Percentiles rank a stretch among this genome's conserved stretches.
These are phyloP conservation scores for Craniophora ligustri DNA, from an alignment of 2,888 invertebrate species.

Conservation along the genomic window DNA sequence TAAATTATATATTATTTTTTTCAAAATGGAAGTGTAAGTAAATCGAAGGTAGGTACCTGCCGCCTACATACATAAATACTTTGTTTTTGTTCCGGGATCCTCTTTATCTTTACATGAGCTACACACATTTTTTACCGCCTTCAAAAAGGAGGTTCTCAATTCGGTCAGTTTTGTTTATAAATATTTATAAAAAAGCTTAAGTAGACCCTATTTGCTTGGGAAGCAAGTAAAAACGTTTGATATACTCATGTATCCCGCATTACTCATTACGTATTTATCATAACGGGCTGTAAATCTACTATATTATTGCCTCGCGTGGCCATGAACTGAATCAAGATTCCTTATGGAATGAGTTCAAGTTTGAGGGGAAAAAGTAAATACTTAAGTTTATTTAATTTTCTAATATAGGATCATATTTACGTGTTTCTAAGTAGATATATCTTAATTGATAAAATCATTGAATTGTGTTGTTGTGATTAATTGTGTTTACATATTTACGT, in stretches of 20 bases:
- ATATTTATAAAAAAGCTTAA: constrained; percentile 6
- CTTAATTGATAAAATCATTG: too few relatives aligned
- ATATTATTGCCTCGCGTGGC: constrained; percentile 10
- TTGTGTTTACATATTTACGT: too few relatives aligned
- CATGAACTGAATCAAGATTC: background rate
- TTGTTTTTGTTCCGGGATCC: too few relatives aligned
- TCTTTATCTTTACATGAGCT: too few relatives aligned
- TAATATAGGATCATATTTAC: too few relatives aligned
- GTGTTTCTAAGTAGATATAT: too few relatives aligned
- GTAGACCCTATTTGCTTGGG: constrained; percentile 1
- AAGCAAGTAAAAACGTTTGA: background rate
- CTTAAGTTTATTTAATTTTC: too few relatives aligned
- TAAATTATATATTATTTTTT: too few relatives aligned
- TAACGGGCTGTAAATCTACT: constrained; percentile 22
- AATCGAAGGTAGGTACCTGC: too few relatives aligned
- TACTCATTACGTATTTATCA: constrained; percentile 12
- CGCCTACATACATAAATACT: too few relatives aligned
- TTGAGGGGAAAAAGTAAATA: background rate
- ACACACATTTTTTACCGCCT: background rate
- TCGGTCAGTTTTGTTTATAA: background rate
- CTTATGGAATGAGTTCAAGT: background rate
- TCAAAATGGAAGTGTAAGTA: too few relatives aligned
- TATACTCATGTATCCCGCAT: background rate
- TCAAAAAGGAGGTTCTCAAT: background rate
- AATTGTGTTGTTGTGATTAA: too few relatives aligned